Base-by-base conservation (phyloP, 1,140 invertebrate species). In the Lasioglossum albipes region DNA sequence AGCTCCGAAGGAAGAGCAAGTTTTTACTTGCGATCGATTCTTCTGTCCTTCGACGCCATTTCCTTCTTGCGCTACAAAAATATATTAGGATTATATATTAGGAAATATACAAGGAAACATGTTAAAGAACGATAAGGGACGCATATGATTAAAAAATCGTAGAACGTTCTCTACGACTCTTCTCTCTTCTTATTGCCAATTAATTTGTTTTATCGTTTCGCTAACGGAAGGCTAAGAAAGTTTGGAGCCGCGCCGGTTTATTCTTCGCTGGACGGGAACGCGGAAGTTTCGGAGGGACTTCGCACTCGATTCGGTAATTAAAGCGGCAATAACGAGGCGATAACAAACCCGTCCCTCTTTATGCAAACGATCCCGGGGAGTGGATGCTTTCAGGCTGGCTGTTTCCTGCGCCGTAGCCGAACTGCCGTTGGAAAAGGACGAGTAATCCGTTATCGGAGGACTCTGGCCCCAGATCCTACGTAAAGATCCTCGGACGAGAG, bases 391-490 rank as follows among this genome's bases (percentile, higher is more conserved):
- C 57, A 10, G 52, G 54, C 7, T 20, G 69, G 0, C 5, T n/a
- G 69, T 70, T 41, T 57, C 68, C 52, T 57, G 7, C 54, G 20
- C 20, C 18, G 52, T 70, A 2, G 36, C 52, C 7, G 18, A 70
- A n/a, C 27, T 10, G 27, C 16, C 27, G 68, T 49, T 27, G 27
- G 59, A 57, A 71, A 59, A 71, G 52, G 54, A 71, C 52, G 52
- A 59, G 31, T 57, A 59, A 71, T 71, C 69, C 69, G 52, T 71
- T 71, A 71, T 71, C 69, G 69, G 52, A 31, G 52, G 69, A 71
- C 52, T 71, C 59, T 41, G 7, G 69, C 52, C 31, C 18, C 20
- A 18, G 31, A 59, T 71, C 52, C 69, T 41, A 41, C 52, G 52
- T 10, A 20, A 71, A 59, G 69, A 71, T 71, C 42, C 22, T 27